Evolutionary conservation across 2,797 vertebrate species (phyloP), one percentile per base, ranked within the genome.

Genomic region (Hylomyscus alleni): DNA sequence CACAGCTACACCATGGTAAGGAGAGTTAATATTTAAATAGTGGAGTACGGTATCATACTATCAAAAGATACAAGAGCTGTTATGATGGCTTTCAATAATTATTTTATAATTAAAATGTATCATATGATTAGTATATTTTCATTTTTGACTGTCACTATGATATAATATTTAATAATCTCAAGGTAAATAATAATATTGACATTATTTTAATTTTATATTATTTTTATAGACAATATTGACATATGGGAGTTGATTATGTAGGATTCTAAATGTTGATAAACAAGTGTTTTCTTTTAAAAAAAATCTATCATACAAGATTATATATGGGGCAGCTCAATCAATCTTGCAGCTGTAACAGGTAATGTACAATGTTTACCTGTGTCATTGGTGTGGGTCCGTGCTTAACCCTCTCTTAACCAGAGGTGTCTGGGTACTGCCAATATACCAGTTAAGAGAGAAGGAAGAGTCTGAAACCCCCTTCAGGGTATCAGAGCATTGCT

Each of bases 1-100:
- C 99, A 99, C 96, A 98, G 97, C 97, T 99, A 99, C 97, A 99
- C 98, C 31, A 99, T 99, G 99, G 99, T 99, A 98, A 98, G 98
- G 1, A 84, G 82, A 78, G 34, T 95, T 75, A 80, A 58, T 34
- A 31, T 92, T 88, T 87, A 22, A 65, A 56, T 76, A 78, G 52
- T 7, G 37, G 10, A 76, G 5, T 1, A 69, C 11, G n/a, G 8
- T 8, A 5, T 5, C 40, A 0, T 84, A 37, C 60, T 26, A n/a
- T 15, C 56, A 88, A 83, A 80, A 4, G 4, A 34, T 50, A 86
- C 75, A 72, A 76, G 54, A 81, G 67, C 83, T 65, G 4, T 13
- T 90, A 9, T 40, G 17, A 37, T 67, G 72, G 9, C 9, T 26
- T 4, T 73, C 4, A 40, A 60, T 4, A 54, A 7, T 4, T 24